Evolutionary conservation across 1,140 invertebrate genomes (phyloP), one percentile per base, ranked within the genome.

Genomic region (Atta texana): DNA sequence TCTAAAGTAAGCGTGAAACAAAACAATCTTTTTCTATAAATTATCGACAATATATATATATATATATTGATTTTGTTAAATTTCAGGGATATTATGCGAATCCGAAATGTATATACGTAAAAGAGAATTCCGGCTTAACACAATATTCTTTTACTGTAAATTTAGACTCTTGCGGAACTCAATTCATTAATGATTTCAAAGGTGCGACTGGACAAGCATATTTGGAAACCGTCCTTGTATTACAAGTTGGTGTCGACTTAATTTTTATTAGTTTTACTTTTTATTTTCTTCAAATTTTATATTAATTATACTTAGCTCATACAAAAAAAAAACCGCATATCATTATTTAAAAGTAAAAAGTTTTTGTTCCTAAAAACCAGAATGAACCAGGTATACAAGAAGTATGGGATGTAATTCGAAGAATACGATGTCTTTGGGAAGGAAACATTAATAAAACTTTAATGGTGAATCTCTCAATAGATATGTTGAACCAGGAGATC

Each of bases 301-400:
- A 39, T 69, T 68, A 0, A 16, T 5, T 14, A 21, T 4, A 39
- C 10, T 68, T 44, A 68, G 2, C 10, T 68, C 0, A 31, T 1
- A 68, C 49, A 51, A 10, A 51, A 51, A 51, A 14, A 51, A 12
- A 61, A 61, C 0, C 8, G 2, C 14, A 12, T 49, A 51, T 24
- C 24, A 63, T 14, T 16, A 80, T 5, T 59, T 59, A 59, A 8
- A 61, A 28, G 75, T 24, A 39, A 76, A 59, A 85, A 57, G 7
- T 18, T 59, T 21, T 3, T 49, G 6, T 49, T 63, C 2, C 1
- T 57, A 28, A 24, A 97, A 44, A 44, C 39, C 39, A 44, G 95
- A 97, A 98, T 90, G 97, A 98, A 92, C 96, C 96, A 3, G 97
- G 97, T 7, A 97, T 98, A 88, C 97, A 98, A 94, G 97, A 98